Evolutionary conservation across 2,888 invertebrate genomes (phyloP).

Genomic region (Kuschelorhynchus macadamiae): DNA sequence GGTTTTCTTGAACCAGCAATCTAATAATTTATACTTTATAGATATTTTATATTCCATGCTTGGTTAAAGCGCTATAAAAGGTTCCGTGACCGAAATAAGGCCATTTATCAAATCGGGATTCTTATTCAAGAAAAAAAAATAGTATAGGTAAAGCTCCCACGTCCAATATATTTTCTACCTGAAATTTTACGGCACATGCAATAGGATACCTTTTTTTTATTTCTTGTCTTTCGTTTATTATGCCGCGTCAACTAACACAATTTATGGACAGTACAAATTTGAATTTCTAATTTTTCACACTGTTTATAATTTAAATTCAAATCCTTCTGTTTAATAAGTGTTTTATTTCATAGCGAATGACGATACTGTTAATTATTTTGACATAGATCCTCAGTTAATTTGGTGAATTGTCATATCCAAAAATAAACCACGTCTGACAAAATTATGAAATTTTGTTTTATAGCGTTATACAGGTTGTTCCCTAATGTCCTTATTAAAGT

Average conservation of each 20-base stretch:
- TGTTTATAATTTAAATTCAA: conserved; percentile 6
- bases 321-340: background rate
- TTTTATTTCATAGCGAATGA: too few species aligned
- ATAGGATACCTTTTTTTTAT: conserved; percentile 32
- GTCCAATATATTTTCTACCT: conserved; percentile 41
- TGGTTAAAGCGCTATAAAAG: conserved; percentile 51
- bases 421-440: too few species aligned
- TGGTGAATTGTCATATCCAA: too few species aligned
- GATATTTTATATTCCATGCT: conserved; percentile 39
- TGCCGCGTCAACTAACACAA: conserved; percentile 33
- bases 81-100: conserved; percentile 61
- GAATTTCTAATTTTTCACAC: conserved; percentile 35
- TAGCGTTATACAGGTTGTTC: too few species aligned
- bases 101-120: conserved; percentile 58
- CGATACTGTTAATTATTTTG: too few species aligned
- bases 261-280: conserved; percentile 39
- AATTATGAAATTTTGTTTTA: too few species aligned
- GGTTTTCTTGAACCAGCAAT: too few species aligned
- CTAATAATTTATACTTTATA: conserved; percentile 26
- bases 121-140: conserved; percentile 29
- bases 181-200: conserved; percentile 39
- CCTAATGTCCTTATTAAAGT: too few species aligned
- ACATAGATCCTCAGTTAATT: too few species aligned
- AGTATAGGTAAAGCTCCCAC: conserved; percentile 33
- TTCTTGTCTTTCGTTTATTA: conserved; percentile 28